These are phyloP conservation scores for Morpho deidamia DNA, from an alignment of 2,888 invertebrate genomes.

Conservation along the genomic window DNA sequence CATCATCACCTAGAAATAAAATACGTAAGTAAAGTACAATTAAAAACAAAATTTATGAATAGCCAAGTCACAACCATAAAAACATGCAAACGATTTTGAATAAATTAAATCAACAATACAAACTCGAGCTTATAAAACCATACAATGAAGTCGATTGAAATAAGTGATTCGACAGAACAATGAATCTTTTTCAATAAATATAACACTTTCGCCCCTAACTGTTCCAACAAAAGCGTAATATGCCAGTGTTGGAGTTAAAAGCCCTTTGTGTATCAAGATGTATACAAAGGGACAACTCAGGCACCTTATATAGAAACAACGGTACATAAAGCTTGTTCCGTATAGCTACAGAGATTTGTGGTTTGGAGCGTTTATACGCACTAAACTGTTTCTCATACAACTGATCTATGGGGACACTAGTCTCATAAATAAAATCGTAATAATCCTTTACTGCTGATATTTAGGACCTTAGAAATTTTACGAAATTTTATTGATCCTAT, in stretches of 20 bases:
- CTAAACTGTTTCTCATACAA: not conserved
- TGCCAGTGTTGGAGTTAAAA: constrained; percentile 2
- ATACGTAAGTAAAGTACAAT: no score
- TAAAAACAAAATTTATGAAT: no score
- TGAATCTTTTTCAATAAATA: constrained; percentile 1
- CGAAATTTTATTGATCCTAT: no score
- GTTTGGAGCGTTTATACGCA: not conserved
- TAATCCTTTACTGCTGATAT: no score
- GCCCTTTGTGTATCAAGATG: constrained; percentile 11
- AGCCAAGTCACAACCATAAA: no score
- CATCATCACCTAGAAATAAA: no score
- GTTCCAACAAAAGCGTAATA: constrained; percentile 14
- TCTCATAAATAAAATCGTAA: no score
- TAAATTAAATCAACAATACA: no score
- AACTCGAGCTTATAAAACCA: no score
- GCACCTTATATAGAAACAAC: not conserved
- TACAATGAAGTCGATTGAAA: no score
- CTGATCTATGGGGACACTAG: not conserved
- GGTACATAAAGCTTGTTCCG: constrained; percentile 6
- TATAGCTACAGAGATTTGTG: constrained; percentile 1
- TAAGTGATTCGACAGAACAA: not conserved
- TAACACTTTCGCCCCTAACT: constrained; percentile 6
- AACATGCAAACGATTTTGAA: no score
- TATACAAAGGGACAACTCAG: constrained; percentile 5
- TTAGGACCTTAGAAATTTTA: no score